Base-by-base conservation (phyloP, 1,140 invertebrate genomes). In the Metaphire vulgaris region DNA sequence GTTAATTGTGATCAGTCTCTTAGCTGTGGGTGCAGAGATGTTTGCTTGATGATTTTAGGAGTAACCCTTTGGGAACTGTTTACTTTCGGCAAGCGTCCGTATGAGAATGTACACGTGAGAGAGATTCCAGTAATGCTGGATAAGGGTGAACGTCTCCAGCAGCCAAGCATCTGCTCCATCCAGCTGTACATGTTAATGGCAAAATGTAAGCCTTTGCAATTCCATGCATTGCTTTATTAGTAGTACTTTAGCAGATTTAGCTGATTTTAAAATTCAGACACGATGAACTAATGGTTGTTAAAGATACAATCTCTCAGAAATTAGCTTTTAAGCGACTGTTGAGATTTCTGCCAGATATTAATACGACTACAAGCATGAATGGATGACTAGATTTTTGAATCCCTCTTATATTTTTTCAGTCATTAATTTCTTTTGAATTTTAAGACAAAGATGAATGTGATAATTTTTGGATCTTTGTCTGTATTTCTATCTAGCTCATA, bases 1-100 rank as follows among this genome's bases (percentile, higher is more conserved):
- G n/a, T n/a, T n/a, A n/a, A n/a, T n/a, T n/a, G n/a, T n/a, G n/a
- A n/a, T n/a, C n/a, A n/a, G n/a, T n/a, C n/a, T n/a, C n/a, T n/a
- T n/a, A n/a, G n/a, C n/a, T n/a, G n/a, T n/a, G n/a, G n/a, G n/a
- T n/a, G n/a, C n/a, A n/a, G n/a, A n/a, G n/a, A n/a, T n/a, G n/a
- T n/a, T n/a, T n/a, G n/a, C n/a, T n/a, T n/a, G n/a, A n/a, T 75
- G 41, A 15, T 80, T 82, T 1, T 78, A 89, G 89, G 90, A 79
- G 95, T 99, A 0, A 99, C 97, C 0, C 92, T 98, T 30, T 99
- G 97, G 97, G 97, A 99, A 83, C 88, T 99, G 65, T 86, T 99
- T 34, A 98, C 96, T 0, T 98, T 96, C 83, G 97, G 97, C 30
- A 92, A 91, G 69, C 89, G 92, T 79, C 96, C 97, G 0, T 98